Percentiles rank a stretch among this genome's conserved stretches.
These are phyloP conservation scores for Drosophila equinoxialis DNA, from an alignment of 1,140 invertebrate genomes.

Conservation along the genomic window DNA sequence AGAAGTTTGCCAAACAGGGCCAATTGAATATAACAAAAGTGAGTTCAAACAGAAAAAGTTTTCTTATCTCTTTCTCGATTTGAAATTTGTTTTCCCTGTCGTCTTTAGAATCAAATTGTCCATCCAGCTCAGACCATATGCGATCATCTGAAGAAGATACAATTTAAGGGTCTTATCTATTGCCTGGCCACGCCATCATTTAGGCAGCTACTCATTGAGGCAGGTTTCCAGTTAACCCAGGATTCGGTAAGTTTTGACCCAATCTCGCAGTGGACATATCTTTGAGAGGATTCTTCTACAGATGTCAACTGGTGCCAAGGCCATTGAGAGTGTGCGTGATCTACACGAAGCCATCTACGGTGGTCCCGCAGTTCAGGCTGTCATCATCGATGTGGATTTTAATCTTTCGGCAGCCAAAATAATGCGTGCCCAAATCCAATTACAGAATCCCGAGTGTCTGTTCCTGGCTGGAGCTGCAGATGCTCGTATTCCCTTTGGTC, in stretches of 20 bases:
- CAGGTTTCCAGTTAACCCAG: conserved; percentile 82
- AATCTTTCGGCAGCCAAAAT: conserved; percentile 83
- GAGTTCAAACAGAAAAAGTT: neutral
- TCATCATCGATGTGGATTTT: conserved; percentile 84
- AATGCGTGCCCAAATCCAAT: conserved; percentile 83
- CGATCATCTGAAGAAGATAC: conserved; percentile 83
- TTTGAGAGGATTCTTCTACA: neutral
- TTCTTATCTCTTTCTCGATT: neutral
- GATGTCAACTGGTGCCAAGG: conserved; percentile 64
- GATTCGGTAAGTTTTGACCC: conserved; percentile 76
- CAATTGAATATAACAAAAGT: conserved; percentile 38
- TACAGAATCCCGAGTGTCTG: conserved; percentile 83
- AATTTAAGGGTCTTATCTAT: conserved; percentile 83
- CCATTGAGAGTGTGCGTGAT: conserved; percentile 70
- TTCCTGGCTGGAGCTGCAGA: conserved; percentile 84
- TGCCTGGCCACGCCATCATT: conserved; percentile 75
- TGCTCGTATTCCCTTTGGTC: conserved; percentile 81
- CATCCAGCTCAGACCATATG: conserved; percentile 82
- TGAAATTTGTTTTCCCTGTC: neutral
- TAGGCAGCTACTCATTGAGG: conserved; percentile 65
- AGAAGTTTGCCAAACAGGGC: conserved; percentile 48
- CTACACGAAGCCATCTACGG: conserved; percentile 79
- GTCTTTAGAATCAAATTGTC: conserved; percentile 71
- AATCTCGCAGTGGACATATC: neutral
- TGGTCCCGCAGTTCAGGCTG: conserved; percentile 83